A percentile compares a stretch with the other conserved stretches of the same genome.
These are phyloP conservation scores for Isichthys henryi DNA, from an alignment of 2,113 vertebrate species.

Conservation along the genomic window DNA sequence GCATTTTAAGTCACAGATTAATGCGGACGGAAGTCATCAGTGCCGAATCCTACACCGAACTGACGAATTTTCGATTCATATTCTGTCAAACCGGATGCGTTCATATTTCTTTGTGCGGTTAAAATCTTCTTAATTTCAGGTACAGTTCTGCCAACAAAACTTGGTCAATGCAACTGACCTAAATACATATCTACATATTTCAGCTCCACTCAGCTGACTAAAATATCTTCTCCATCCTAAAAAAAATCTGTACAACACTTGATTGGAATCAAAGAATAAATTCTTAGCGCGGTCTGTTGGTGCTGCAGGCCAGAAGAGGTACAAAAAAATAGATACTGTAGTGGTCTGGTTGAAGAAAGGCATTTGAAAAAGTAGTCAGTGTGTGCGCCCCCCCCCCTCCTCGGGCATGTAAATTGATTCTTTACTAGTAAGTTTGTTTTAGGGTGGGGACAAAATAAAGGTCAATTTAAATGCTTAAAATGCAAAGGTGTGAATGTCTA, in stretches of 20 bases:
- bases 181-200: slow-evolving; percentile 80
- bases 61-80: background rate
- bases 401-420: background rate
- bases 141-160: slow-evolving; percentile 72
- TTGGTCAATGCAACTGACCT: slow-evolving; percentile 85
- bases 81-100: background rate
- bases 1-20: background rate
- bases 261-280: slow-evolving; percentile 47
- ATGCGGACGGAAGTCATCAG: background rate
- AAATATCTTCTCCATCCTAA: slow-evolving; percentile 62
- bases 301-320: slow-evolving; percentile 26
- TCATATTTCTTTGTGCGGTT: slow-evolving; percentile 24
- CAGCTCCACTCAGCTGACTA: slow-evolving; percentile 67
- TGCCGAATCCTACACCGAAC: background rate
- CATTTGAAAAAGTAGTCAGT: slow-evolving; percentile 34
- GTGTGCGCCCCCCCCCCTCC: background rate
- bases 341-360: slow-evolving; percentile 7
- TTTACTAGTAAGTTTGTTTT: background rate
- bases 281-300: slow-evolving; percentile 24
- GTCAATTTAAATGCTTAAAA: slow-evolving; percentile 22
- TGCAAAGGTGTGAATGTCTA: slow-evolving; percentile 16
- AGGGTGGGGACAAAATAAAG: slow-evolving; percentile 6
- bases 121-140: slow-evolving; percentile 55
- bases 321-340: slow-evolving; percentile 10
- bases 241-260: slow-evolving; percentile 62